phyloP scores from a whole-genome alignment of 2,888 invertebrate species.

The Yponomeuta malinellus region DNA sequence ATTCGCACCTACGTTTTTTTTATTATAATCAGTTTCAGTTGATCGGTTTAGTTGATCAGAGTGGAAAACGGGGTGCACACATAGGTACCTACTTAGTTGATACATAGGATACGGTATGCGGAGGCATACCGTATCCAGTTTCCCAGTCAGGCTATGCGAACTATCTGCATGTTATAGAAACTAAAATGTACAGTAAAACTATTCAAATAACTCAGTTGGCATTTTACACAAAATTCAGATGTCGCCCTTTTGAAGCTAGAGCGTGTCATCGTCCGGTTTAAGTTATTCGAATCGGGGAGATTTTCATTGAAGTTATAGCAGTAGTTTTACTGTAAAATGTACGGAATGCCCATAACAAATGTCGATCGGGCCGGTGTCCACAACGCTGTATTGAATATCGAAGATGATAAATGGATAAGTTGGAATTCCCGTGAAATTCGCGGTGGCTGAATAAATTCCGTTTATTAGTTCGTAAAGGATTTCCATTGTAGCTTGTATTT shows the following conservation, averaged over 20 bases:
- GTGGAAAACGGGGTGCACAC: background rate
- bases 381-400: constrained; percentile 70
- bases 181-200: constrained; percentile 39
- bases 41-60: too few species aligned
- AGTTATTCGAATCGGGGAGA: too few species aligned
- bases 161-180: constrained; percentile 51
- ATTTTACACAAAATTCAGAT: background rate
- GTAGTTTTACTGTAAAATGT: constrained; percentile 38
- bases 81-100: background rate
- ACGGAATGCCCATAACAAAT: constrained; percentile 51
- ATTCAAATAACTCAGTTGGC: background rate
- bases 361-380: constrained; percentile 38
- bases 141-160: constrained; percentile 48
- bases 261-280: background rate
- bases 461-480: background rate
- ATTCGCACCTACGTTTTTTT: too few species aligned
- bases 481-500: background rate
- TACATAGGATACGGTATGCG: background rate
- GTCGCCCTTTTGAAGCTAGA: background rate
- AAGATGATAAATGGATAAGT: constrained; percentile 61
- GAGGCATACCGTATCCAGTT: background rate
- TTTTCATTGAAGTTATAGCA: too few species aligned
- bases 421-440: background rate
- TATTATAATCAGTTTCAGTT: too few species aligned
- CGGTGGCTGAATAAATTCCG: background rate